Base-by-base conservation (phyloP, 2,797 vertebrate species). In the Chelon labrosus region DNA sequence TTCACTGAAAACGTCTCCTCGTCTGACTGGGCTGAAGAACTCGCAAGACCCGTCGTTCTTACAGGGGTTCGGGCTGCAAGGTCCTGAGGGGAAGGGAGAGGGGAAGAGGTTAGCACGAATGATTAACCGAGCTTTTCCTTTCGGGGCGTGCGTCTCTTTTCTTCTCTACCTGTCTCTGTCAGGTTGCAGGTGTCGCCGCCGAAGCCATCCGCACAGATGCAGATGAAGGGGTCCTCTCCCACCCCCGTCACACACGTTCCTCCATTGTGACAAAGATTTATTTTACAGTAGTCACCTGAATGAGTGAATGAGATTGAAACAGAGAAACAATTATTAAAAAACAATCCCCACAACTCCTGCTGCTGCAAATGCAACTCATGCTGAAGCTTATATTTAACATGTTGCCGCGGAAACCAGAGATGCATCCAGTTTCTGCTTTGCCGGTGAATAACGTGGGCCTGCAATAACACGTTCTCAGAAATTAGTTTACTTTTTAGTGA, bases 61-160 rank as follows among this genome's bases (percentile, higher is more conserved):
- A 83, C 98, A 99, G 31, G 98, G 97, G 89, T 97, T 98, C 2
- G 96, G 96, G 62, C 80, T 93, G 87, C 98, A 99, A 10, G 96
- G 96, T 19, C 97, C 98, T 99, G 83, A 16, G 27, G 22, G 7
- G 39, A 20, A 35, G 46, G n/a, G 19, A 12, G 38, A 10, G 17
- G 22, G 7, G 47, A 41, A 22, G 8, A 35, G 25, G 13, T 63
- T 4, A 22, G 11, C 41, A 11, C 2, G 0, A 20, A 6, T n/a
- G 2, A 22, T 8, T 27, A 5, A 13, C 20, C 0, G 0, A 0
- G 5, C 3, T 17, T 61, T 20, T n/a, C 1, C 7, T 41, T 13
- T 5, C 10, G n/a, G 55, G 35, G 31, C 0, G 16, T 19, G 7
- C 8, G 14, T 4, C 10, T 44, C 3, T 22, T 50, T n/a, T 50